A percentile compares a stretch with the other conserved stretches of the same genome.
Evolutionary conservation across 2,888 invertebrate genomes (phyloP).

Genomic region (Megalurothrips usitatus): DNA sequence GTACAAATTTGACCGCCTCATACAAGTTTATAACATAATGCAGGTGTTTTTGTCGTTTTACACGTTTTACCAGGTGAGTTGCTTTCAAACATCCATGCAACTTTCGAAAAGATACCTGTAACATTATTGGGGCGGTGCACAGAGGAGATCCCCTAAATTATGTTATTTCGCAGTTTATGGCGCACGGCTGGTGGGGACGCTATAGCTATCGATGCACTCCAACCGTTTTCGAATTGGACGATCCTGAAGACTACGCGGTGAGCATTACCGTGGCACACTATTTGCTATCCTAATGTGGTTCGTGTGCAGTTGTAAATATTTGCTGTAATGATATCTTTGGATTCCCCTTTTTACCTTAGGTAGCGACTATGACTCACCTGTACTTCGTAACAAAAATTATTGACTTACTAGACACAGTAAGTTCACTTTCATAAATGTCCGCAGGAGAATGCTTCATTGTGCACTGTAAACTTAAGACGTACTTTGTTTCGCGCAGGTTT

Average conservation of each 20-base stretch:
- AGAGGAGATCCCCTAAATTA: too few relatives aligned
- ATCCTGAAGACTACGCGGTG: background rate
- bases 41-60: conserved; percentile 60
- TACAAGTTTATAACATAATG: conserved; percentile 62
- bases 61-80: conserved; percentile 52
- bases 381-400: conserved; percentile 33
- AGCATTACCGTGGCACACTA: background rate
- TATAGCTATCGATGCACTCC: background rate
- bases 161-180: background rate
- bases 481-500: conserved; percentile 50
- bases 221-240: background rate
- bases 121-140: too few relatives aligned
- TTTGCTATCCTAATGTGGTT: background rate
- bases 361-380: conserved; percentile 31
- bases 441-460: background rate
- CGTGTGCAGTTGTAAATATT: background rate
- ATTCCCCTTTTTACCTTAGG: conserved; percentile 28
- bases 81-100: background rate
- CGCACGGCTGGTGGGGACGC: background rate
- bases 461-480: background rate
- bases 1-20: conserved; percentile 58
- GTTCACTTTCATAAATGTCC: background rate
- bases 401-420: conserved; percentile 30
- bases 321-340: background rate
- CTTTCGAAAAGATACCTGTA: too few relatives aligned